Base-by-base conservation (phyloP, 1,140 invertebrate genomes). In the Aphaenogaster ashmeadi region DNA sequence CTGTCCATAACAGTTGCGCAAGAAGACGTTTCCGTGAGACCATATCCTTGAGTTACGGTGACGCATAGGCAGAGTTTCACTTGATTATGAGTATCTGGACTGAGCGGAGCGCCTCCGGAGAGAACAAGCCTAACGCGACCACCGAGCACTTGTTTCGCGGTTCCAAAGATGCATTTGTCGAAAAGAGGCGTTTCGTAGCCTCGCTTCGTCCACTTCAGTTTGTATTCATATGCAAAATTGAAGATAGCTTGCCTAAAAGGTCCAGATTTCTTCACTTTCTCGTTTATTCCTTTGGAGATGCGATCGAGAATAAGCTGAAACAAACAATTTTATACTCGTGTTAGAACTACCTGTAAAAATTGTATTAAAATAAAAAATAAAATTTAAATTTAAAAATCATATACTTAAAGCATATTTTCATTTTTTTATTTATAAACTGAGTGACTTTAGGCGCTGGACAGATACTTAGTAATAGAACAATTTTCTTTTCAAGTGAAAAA, bases 1-100 rank as follows among this genome's bases (percentile, higher is more conserved):
- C 97, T 95, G 94, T 99, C 97, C 97, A 98, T 98, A 77, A 99
- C 97, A 21, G 98, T 98, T 41, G 98, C 98, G 93, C 98, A 98
- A 3, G 98, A 99, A 90, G 98, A 98, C 11, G 99, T 99, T 96
- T 99, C 99, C 1, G 99, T 99, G 52, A 99, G 97, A 8, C 99
- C 99, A 96, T 99, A 99, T 66, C 99, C 99, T 94, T 99, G 98
- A 69, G 98, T 97, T 36, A 99, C 97, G 64, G 97, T 97, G 62
- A 98, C 97, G 94, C 98, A 99, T 36, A 99, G 96, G 94, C 98
- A 99, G 81, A 98, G 97, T 94, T 99, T 98, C 90, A 99, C 98
- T 94, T 99, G 99, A 91, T 97, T 97, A 93, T 99, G 99, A 9
- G 99, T 99, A 92, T 99, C 98, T 3, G 98, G 97, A n/a, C 98